Conservation (phyloP, 2,888 invertebrate species). For the Eretmocerus hayati region DNA sequence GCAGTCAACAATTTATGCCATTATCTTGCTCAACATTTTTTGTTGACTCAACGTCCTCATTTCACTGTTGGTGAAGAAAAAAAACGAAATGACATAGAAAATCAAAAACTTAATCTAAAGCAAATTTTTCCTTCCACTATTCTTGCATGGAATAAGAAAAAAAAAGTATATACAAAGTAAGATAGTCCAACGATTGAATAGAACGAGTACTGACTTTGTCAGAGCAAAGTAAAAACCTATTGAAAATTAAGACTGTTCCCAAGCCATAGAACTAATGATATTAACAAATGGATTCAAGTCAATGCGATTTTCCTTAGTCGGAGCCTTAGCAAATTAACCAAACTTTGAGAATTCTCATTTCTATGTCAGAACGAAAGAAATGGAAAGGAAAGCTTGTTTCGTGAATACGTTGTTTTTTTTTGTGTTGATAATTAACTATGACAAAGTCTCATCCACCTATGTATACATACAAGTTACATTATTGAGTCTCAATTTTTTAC, state of each 20-base stretch:
- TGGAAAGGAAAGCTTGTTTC: slow-evolving; percentile 3
- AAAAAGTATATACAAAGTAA: not conserved
- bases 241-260: slow-evolving; percentile 38
- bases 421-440: slow-evolving; percentile 11
- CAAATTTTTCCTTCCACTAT: not conserved
- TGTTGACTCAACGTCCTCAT: not conserved
- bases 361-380: too few relatives aligned
- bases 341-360: slow-evolving; percentile 19
- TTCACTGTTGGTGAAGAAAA: not conserved
- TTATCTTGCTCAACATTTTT: too few relatives aligned
- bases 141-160: not conserved
- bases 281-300: slow-evolving; percentile 27
- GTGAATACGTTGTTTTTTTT: slow-evolving; percentile 25
- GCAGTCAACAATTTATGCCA: too few relatives aligned
- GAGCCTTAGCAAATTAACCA: slow-evolving; percentile 5
- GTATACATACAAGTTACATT: too few relatives aligned
- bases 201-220: slow-evolving; percentile 2
- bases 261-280: slow-evolving; percentile 40
- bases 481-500: too few relatives aligned
- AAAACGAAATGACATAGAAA: not conserved
- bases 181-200: not conserved
- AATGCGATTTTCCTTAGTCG: slow-evolving; percentile 20
- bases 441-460: too few relatives aligned
- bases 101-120: slow-evolving; percentile 16
- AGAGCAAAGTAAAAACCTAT: slow-evolving; percentile 28